These are phyloP conservation scores for Vipera latastei DNA, from an alignment of 2,797 vertebrate genomes.

Conservation along the genomic window DNA sequence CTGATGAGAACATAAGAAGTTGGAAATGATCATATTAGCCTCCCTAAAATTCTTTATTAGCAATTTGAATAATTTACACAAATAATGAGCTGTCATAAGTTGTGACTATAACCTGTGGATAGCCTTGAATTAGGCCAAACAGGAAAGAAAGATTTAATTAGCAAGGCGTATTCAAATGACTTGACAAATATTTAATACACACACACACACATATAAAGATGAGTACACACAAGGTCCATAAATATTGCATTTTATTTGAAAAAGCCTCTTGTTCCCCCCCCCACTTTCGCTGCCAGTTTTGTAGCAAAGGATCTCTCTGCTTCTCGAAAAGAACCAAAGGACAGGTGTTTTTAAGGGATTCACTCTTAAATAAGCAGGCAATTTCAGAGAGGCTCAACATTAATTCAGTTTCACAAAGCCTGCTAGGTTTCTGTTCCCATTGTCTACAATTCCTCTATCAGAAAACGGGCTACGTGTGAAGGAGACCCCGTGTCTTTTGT, in stretches of 20 bases:
- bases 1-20: too few relatives aligned
- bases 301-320: not conserved
- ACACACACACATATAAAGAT: too few relatives aligned
- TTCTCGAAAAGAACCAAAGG: not conserved
- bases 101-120: too few relatives aligned
- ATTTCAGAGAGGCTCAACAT: not conserved
- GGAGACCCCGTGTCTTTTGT: not conserved
- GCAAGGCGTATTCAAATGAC: too few relatives aligned
- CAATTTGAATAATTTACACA: too few relatives aligned
- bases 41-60: too few relatives aligned
- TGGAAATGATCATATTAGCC: too few relatives aligned
- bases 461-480: not conserved
- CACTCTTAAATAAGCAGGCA: not conserved
- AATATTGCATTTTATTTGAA: conserved; percentile 26
- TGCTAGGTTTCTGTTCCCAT: not conserved
- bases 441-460: not conserved
- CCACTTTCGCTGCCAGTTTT: not conserved
- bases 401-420: not conserved
- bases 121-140: too few relatives aligned
- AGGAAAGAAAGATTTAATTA: too few relatives aligned
- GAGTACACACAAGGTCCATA: not conserved
- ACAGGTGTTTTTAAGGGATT: not conserved
- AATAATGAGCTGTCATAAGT: too few relatives aligned
- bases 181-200: too few relatives aligned
- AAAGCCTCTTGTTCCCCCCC: not conserved